A percentile compares a stretch with the other conserved stretches of the same genome.
phyloP scores from a whole-genome alignment of 2,797 vertebrate genomes.

The Anniella stebbinsi region DNA sequence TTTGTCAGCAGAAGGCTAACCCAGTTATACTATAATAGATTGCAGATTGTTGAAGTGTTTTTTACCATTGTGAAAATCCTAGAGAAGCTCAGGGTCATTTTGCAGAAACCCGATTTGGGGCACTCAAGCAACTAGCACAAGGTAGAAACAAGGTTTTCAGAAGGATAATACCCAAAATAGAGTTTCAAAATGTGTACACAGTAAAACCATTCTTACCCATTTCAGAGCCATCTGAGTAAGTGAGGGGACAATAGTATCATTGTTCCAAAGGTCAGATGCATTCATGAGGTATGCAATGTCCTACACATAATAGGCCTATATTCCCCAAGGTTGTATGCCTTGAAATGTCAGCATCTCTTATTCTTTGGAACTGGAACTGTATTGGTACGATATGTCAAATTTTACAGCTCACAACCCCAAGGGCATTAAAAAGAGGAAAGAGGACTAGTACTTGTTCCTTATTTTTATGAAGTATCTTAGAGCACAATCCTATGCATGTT shows the following conservation, averaged over 20 bases:
- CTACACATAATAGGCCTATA: slow-evolving; percentile 10
- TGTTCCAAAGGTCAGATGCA: slow-evolving; percentile 41
- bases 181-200: neutral
- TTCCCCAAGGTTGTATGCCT: slow-evolving; percentile 20
- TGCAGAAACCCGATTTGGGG: neutral
- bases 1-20: no score
- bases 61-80: neutral
- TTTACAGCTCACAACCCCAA: neutral
- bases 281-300: neutral
- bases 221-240: neutral
- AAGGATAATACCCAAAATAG: neutral
- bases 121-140: no score
- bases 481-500: no score
- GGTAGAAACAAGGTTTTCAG: neutral
- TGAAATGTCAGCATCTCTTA: slow-evolving; percentile 30
- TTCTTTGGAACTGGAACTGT: slow-evolving; percentile 15
- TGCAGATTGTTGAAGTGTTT: neutral
- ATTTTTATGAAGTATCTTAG: neutral
- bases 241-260: neutral
- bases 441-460: neutral
- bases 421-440: neutral
- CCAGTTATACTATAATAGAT: neutral
- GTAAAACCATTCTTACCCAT: neutral
- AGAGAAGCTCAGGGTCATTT: neutral
- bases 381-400: neutral